phyloP scores from a whole-genome alignment of 2,888 invertebrate species.

The Dynastes grantii region DNA sequence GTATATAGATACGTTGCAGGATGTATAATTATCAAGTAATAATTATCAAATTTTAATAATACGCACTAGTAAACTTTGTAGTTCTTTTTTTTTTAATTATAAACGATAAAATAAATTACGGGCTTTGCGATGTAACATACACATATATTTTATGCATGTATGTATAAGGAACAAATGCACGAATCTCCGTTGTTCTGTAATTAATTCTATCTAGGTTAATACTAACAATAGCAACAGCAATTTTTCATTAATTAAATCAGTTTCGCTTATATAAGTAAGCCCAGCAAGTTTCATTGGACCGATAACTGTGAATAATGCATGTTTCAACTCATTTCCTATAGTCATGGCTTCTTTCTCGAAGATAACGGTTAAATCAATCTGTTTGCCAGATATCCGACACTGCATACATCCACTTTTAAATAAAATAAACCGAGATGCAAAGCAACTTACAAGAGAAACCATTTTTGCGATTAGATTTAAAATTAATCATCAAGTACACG shows the following conservation, averaged over 20 bases:
- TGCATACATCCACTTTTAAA: background rate
- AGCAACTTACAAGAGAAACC: too few relatives aligned
- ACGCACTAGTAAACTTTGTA: too few relatives aligned
- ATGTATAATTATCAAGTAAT: too few relatives aligned
- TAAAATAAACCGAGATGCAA: too few relatives aligned
- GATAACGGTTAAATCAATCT: slow-evolving; percentile 27
- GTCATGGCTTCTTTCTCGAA: slow-evolving; percentile 7
- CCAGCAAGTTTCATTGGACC: slow-evolving; percentile 31
- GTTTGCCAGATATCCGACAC: slow-evolving; percentile 7
- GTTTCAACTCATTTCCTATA: slow-evolving; percentile 29
- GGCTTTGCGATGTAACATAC: too few relatives aligned
- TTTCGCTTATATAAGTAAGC: slow-evolving; percentile 9
- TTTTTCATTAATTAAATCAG: slow-evolving; percentile 35
- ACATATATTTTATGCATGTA: background rate
- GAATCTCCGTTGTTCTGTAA: slow-evolving; percentile 23
- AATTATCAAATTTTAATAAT: too few relatives aligned
- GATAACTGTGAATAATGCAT: slow-evolving; percentile 38
- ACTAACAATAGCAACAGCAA: slow-evolving; percentile 29
- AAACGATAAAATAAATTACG: too few relatives aligned
- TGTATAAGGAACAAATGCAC: background rate
- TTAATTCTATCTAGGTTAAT: slow-evolving; percentile 29
- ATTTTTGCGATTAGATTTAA: too few relatives aligned
- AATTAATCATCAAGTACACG: too few relatives aligned
- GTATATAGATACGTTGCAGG: too few relatives aligned
- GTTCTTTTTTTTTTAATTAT: too few relatives aligned